A percentile compares a stretch with the other conserved stretches of the same genome.
These are phyloP conservation scores for Pseudomyrmex sp. DNA, from an alignment of 1,140 invertebrate species.

Conservation along the genomic window DNA sequence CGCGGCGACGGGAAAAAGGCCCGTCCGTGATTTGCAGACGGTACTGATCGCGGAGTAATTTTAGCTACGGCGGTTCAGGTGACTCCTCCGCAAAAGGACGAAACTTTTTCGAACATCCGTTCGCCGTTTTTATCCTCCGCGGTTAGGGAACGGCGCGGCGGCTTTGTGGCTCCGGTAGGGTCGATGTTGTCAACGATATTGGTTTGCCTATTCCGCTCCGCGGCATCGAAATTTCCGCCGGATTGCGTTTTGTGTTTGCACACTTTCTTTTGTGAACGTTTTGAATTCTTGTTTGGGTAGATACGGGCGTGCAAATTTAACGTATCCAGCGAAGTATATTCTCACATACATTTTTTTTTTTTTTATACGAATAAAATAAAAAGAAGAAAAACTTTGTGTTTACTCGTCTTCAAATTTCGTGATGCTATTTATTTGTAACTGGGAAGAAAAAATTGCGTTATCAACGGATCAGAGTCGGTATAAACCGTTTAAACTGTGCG, in stretches of 20 bases:
- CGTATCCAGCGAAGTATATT: neutral
- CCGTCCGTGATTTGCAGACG: conserved; percentile 9
- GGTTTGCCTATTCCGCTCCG: conserved; percentile 19
- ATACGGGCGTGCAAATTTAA: neutral
- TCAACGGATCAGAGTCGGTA: neutral
- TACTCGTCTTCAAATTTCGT: neutral
- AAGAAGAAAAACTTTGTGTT: neutral
- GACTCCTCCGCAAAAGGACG: conserved; percentile 7
- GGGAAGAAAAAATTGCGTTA: neutral
- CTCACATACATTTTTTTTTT: neutral
- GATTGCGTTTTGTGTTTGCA: neutral
- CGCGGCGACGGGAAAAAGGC: conserved; percentile 24
- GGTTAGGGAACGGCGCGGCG: neutral
- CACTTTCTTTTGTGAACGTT: neutral
- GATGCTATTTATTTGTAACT: neutral
- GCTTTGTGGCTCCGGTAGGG: neutral
- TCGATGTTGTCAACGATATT: conserved; percentile 26
- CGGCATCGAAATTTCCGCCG: conserved; percentile 15
- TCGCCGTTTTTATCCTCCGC: neutral
- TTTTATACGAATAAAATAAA: neutral
- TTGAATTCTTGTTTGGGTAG: neutral
- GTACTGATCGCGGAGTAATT: conserved; percentile 36
- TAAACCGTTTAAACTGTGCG: no score
- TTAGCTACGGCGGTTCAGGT: conserved; percentile 18
- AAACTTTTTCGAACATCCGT: conserved; percentile 37